These are phyloP conservation scores for Porites lobata DNA, from an alignment of 92 coral and sea anemone species.

Conservation along the genomic window DNA sequence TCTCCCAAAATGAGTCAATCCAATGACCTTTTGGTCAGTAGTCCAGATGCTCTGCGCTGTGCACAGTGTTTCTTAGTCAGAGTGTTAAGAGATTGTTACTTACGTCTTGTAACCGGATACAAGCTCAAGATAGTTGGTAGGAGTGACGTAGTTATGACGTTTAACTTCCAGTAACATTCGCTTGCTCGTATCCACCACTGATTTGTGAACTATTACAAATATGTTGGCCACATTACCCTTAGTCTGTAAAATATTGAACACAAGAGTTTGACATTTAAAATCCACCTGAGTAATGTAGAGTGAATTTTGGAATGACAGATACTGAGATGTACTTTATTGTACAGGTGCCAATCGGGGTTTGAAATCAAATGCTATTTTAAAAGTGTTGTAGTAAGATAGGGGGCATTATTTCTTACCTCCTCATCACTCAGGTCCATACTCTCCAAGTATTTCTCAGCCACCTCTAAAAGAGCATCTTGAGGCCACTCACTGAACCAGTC, in stretches of 20 bases:
- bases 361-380: too few species aligned
- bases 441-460: slow-evolving; percentile 96
- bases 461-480: slow-evolving; percentile 96
- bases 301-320: too few species aligned
- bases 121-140: slow-evolving; percentile 97
- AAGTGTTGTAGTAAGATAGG: too few species aligned
- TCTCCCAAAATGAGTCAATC: too few species aligned
- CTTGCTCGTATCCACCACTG: slow-evolving; percentile 92
- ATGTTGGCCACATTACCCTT: slow-evolving; percentile 89
- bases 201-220: slow-evolving; percentile 93
- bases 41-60: too few species aligned
- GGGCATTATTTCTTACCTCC: slow-evolving; percentile 59
- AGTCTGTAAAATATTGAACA: slow-evolving; percentile 44
- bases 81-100: not conserved
- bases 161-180: slow-evolving; percentile 93
- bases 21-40: too few species aligned
- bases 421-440: slow-evolving; percentile 96
- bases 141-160: slow-evolving; percentile 98
- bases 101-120: slow-evolving; percentile 97
- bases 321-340: too few species aligned
- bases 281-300: too few species aligned
- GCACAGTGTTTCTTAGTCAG: not conserved
- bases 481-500: slow-evolving; percentile 99
- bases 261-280: not conserved
- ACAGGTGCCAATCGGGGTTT: too few species aligned